phyloP scores from a whole-genome alignment of 2,113 vertebrate species.

The Eclectus roratus region DNA sequence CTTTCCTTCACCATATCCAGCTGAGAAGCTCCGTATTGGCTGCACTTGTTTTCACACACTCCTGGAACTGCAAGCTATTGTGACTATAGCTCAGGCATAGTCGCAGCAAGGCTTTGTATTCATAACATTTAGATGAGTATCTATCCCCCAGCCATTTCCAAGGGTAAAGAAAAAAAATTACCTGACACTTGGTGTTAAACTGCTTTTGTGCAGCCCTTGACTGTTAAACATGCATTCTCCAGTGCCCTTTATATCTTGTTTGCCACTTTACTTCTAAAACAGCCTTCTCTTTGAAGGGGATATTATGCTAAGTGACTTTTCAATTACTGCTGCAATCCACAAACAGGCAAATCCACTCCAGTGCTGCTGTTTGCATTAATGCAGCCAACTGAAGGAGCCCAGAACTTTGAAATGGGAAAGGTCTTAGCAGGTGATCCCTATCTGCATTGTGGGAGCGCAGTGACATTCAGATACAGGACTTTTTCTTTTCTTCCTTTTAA shows the following conservation, averaged over 20 bases:
- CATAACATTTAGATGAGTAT: not conserved
- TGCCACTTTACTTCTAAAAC: not conserved
- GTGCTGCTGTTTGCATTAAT: not conserved
- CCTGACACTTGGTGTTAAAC: not conserved
- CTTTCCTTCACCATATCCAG: not conserved
- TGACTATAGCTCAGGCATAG: not conserved
- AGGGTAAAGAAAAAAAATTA: not conserved
- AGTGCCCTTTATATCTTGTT: not conserved
- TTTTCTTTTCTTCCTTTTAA: not conserved
- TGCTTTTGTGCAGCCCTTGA: not conserved
- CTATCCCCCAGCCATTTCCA: not conserved
- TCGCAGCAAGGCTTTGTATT: not conserved
- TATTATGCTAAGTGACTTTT: not conserved
- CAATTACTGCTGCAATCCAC: not conserved
- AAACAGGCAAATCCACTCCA: not conserved
- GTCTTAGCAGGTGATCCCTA: rapidly evolving
- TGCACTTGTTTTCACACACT: not conserved
- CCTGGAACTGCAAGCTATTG: rapidly evolving
- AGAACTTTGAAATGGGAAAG: not conserved
- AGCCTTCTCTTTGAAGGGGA: not conserved
- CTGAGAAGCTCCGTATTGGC: not conserved
- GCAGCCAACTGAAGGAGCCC: not conserved
- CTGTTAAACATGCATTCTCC: not conserved
- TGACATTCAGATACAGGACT: not conserved
- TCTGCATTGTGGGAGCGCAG: not conserved